These are phyloP conservation scores for Myathropa florea DNA, from an alignment of 2,888 invertebrate species.

Conservation along the genomic window DNA sequence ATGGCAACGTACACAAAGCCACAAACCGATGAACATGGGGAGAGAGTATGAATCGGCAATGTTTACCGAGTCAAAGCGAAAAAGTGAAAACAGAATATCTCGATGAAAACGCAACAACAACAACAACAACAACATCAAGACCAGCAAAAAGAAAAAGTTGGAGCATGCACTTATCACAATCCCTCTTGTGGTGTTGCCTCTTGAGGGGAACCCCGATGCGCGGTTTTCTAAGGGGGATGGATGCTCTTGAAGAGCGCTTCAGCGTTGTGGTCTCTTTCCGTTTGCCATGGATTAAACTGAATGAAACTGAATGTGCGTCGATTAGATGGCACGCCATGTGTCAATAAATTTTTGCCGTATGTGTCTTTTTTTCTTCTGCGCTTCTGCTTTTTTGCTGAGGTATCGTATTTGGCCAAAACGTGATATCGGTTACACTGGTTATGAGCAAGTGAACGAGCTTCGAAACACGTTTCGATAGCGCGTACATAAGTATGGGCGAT, in stretches of 20 bases:
- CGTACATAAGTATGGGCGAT: neutral
- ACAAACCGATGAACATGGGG: neutral
- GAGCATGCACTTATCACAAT: constrained; percentile 23
- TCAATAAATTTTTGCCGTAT: constrained; percentile 6
- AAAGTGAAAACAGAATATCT: constrained; percentile 38
- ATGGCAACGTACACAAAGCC: constrained; percentile 9
- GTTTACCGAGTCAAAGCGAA: neutral
- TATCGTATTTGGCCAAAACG: neutral
- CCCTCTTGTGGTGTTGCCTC: neutral
- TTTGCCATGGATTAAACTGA: neutral
- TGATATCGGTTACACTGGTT: neutral
- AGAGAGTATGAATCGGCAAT: neutral
- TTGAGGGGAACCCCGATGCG: constrained; percentile 19
- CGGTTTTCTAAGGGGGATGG: neutral
- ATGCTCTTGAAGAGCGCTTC: neutral
- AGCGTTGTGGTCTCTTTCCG: constrained; percentile 15
- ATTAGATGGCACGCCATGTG: constrained; percentile 25
- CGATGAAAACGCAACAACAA: neutral
- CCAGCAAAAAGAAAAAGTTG: constrained; percentile 1
- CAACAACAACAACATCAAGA: neutral
- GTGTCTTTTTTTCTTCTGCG: no score
- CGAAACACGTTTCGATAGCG: neutral
- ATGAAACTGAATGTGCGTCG: constrained; percentile 3
- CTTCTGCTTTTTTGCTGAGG: no score
- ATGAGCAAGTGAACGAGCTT: neutral